A percentile compares a stretch with the other conserved stretches of the same genome.
Evolutionary conservation across 2,113 vertebrate species (phyloP).

Genomic region (Microcebus griseorufus): DNA sequence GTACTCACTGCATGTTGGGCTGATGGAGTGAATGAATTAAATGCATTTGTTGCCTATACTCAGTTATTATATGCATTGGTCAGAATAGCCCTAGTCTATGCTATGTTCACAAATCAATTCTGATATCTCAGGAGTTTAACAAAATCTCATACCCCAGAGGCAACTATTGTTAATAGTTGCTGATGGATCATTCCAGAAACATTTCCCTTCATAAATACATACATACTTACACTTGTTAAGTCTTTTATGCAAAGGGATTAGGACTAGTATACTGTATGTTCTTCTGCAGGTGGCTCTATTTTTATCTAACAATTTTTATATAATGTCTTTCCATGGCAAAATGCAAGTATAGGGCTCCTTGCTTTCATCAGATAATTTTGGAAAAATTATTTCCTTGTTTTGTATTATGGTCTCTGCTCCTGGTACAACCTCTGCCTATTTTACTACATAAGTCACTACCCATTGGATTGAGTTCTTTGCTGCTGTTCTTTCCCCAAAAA

Average conservation of each 20-base stretch:
- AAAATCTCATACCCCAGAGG: neutral
- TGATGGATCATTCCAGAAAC: neutral
- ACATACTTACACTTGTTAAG: accelerated
- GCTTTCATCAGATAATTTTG: neutral
- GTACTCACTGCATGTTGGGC: neutral
- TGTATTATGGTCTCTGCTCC: neutral
- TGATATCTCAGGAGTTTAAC: neutral
- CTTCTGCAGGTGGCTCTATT: accelerated
- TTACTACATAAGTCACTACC: neutral
- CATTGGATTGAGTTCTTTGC: neutral
- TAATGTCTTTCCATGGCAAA: neutral
- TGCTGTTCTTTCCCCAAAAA: neutral
- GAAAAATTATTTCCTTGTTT: neutral
- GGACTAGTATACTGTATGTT: neutral
- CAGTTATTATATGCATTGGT: neutral
- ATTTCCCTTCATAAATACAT: neutral
- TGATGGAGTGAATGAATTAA: neutral
- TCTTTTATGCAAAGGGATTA: neutral
- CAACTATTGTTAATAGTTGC: neutral
- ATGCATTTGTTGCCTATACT: neutral
- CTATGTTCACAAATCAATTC: neutral
- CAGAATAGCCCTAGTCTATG: neutral
- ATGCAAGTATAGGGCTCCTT: neutral
- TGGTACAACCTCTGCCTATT: neutral
- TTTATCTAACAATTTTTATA: neutral